Conservation (phyloP, 2,797 vertebrate species). For the Taenioides sp. region DNA sequence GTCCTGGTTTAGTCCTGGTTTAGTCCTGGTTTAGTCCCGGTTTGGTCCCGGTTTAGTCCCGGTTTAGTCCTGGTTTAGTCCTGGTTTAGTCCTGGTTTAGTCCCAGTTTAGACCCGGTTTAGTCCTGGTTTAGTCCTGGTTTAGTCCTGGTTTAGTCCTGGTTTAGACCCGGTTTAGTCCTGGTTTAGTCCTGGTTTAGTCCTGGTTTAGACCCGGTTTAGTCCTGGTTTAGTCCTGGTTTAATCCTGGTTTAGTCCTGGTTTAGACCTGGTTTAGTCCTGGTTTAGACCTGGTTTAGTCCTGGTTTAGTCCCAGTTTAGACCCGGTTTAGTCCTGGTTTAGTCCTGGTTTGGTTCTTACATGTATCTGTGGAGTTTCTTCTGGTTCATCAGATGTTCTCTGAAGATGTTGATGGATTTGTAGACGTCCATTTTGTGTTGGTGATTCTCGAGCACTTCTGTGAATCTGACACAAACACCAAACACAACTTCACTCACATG, state of each 20-base stretch:
- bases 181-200: neutral
- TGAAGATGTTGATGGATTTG: slow-evolving; percentile 45
- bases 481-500: no score
- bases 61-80: neutral
- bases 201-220: no score
- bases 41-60: no score
- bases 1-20: no score
- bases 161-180: neutral
- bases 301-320: no score
- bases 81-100: neutral
- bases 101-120: neutral
- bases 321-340: no score
- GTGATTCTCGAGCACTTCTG: neutral
- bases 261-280: no score
- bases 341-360: slow-evolving; percentile 14
- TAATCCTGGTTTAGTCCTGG: no score
- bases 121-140: neutral
- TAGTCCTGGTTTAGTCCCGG: no score
- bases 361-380: slow-evolving; percentile 25
- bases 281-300: no score
- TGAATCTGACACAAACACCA: slow-evolving; percentile 24
- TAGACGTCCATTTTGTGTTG: slow-evolving; percentile 2
- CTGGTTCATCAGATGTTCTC: slow-evolving; percentile 39
- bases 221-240: no score
- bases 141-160: neutral